phyloP scores from a whole-genome alignment of 1,140 invertebrate species.

The Proales similis region DNA sequence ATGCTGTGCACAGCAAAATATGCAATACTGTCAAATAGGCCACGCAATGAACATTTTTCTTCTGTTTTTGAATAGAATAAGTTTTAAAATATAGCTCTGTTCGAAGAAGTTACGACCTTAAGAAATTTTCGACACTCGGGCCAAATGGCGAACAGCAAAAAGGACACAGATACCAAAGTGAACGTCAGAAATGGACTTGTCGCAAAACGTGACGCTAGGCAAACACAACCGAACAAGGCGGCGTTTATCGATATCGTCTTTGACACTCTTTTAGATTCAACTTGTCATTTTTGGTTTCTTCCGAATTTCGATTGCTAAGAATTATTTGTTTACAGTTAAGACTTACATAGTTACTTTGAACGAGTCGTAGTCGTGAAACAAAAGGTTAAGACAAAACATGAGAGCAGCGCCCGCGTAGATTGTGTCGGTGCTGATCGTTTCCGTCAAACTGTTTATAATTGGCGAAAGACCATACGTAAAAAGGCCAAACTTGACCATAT shows the following conservation, averaged over 20 bases:
- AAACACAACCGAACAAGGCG: slow-evolving; percentile 83
- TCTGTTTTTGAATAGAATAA: slow-evolving; percentile 1
- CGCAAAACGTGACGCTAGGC: slow-evolving; percentile 78
- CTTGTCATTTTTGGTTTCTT: neutral
- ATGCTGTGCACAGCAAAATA: slow-evolving; percentile 39
- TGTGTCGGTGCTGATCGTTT: slow-evolving; percentile 89
- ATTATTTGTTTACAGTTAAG: neutral
- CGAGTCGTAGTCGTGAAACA: slow-evolving; percentile 83
- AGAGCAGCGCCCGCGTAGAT: slow-evolving; percentile 82
- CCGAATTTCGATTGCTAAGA: neutral
- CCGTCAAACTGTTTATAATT: slow-evolving; percentile 83
- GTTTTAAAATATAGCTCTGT: neutral
- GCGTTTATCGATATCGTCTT: slow-evolving; percentile 77
- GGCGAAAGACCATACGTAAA: slow-evolving; percentile 79
- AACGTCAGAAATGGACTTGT: slow-evolving; percentile 72
- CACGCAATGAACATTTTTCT: neutral
- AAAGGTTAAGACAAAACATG: slow-evolving; percentile 74
- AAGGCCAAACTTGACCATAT: slow-evolving; percentile 63
- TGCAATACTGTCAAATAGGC: slow-evolving; percentile 41
- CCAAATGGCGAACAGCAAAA: slow-evolving; percentile 77
- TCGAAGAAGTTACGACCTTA: slow-evolving; percentile 47
- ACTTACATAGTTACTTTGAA: slow-evolving; percentile 60
- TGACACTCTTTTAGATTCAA: slow-evolving; percentile 59
- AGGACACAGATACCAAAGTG: slow-evolving; percentile 72
- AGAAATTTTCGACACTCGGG: slow-evolving; percentile 67